Conservation (phyloP, 2,888 invertebrate genomes). For the Agelastica alni region DNA sequence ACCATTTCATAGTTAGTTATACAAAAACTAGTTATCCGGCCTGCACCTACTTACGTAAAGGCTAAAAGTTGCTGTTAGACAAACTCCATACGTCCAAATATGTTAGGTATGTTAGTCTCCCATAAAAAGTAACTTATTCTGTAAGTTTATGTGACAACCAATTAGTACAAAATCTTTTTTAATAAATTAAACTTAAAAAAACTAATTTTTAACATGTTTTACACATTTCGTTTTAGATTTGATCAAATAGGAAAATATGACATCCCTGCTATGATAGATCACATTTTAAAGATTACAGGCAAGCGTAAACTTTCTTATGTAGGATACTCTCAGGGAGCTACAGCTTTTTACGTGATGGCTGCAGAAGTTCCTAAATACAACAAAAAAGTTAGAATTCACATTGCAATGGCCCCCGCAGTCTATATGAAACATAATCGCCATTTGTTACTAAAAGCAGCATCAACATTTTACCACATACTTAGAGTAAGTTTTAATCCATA, state of each 20-base stretch:
- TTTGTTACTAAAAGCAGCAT: neutral
- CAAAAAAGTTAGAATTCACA: neutral
- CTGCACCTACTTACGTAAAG: too few relatives aligned
- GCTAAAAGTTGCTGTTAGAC: too few relatives aligned
- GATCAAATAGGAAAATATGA: neutral
- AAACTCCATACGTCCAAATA: too few relatives aligned
- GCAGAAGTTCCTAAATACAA: neutral
- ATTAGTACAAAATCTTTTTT: too few relatives aligned
- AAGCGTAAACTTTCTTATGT: neutral
- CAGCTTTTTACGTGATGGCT: neutral
- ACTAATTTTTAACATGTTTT: too few relatives aligned
- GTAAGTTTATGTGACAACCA: too few relatives aligned
- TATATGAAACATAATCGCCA: neutral
- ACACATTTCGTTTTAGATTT: neutral
- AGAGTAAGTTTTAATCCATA: neutral
- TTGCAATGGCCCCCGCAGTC: neutral
- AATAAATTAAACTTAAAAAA: too few relatives aligned
- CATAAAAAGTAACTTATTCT: too few relatives aligned
- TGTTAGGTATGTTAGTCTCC: too few relatives aligned
- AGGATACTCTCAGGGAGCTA: neutral
- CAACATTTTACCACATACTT: neutral
- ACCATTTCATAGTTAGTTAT: too few relatives aligned
- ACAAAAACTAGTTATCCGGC: too few relatives aligned
- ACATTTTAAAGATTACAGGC: neutral
- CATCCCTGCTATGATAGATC: neutral